phyloP scores from a whole-genome alignment of 2,888 invertebrate species.

The Gandaritis pyraliata region DNA sequence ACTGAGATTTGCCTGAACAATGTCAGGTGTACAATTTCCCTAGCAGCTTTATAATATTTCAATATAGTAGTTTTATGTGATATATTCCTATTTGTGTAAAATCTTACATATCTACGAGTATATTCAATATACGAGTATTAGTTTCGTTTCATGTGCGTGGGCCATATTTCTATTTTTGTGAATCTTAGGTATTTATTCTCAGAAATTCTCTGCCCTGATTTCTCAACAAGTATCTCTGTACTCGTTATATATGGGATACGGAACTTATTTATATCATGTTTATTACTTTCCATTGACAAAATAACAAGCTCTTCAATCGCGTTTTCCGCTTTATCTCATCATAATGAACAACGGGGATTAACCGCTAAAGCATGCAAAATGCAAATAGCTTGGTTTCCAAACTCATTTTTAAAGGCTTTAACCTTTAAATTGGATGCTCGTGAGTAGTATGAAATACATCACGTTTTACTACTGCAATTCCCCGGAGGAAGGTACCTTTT shows the following conservation, averaged over 20 bases:
- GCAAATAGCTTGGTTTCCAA: conserved; percentile 31
- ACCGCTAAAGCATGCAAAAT: conserved; percentile 24
- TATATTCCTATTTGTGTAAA: neutral
- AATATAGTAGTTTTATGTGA: no score
- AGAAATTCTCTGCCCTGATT: no score
- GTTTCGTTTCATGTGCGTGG: neutral
- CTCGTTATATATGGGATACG: no score
- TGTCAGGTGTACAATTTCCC: no score
- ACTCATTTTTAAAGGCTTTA: conserved; percentile 32
- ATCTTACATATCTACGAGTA: no score
- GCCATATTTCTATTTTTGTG: neutral
- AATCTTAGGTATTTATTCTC: no score
- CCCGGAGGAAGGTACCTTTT: no score
- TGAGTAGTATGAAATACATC: conserved; percentile 2
- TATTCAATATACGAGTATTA: no score
- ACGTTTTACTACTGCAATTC: neutral
- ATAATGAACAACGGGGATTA: conserved; percentile 27
- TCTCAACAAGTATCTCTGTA: no score
- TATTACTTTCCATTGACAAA: conserved; percentile 14
- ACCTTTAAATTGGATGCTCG: conserved; percentile 2
- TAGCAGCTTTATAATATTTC: no score
- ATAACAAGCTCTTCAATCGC: conserved; percentile 20
- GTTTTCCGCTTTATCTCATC: conserved; percentile 23
- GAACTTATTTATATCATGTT: neutral
- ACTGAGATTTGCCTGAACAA: conserved; percentile 13